Base-by-base conservation (phyloP, 2,888 invertebrate genomes). In the Teleiodes luculella region DNA sequence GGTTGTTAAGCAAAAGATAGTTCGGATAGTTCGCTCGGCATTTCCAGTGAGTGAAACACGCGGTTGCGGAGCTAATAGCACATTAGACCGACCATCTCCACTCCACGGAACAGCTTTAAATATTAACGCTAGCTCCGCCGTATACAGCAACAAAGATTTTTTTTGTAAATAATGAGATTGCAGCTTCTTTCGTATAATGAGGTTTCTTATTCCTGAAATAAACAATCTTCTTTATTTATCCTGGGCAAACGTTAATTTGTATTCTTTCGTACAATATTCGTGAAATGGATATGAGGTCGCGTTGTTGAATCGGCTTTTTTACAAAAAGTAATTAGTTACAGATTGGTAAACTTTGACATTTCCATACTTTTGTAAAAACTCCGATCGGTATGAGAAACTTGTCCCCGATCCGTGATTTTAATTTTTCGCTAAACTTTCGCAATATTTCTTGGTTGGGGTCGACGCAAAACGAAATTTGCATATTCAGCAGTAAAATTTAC, bases 401-500 rank as follows among this genome's bases (percentile, higher is more conserved):
- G 78, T 74, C 71, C 73, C 66, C 76, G 78, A 83, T 80, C 81
- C 80, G 76, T 76, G 80, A 82, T 84, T 83, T 81, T 80, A 84
- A 82, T 83, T 81, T 85, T 85, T 81, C 74, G 74, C 73, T 72
- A 78, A 87, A 86, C 85, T 87, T 86, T 83, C 64, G 80, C 80
- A 82, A 87, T 87, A 86, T 83, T 84, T 86, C 81, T 81, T 76
- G 68, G 66, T 70, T 75, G 76, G 76, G 80, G 83, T 80, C 78
- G 79, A 67, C 74, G 71, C 76, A 72, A 78, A 81, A 78, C 80
- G 78, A 78, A 80, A 86, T 86, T 86, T 86, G 81, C 86, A 87
- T 86, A 86, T 84, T 86, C 83, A 85, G 74, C 82, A 80, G 82
- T 82, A 75, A 81, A 84, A 85, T 85, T 85, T 83, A 82, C 84